Evolutionary conservation across 2,888 invertebrate species (phyloP), one percentile per base, ranked within the genome.

Genomic region (Orthosia gracilis): DNA sequence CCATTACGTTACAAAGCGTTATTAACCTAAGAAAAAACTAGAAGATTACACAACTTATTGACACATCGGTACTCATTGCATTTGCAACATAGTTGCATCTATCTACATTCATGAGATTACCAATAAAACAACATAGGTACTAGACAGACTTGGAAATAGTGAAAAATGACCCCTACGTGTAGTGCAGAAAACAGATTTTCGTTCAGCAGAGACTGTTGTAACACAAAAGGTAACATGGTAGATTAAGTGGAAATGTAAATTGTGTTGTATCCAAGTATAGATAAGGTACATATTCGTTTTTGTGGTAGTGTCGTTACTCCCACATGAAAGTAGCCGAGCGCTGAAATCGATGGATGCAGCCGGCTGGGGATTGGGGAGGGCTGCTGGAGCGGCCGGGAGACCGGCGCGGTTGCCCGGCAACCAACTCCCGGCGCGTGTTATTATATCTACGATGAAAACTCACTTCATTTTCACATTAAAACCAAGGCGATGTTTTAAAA

Each of bases 311-410:
- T 47, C 31, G 23, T 79, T 71, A 61, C 71, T 59, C 45, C 63
- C 57, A 59, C 15, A 69, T 62, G 66, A 57, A 73, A 57, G 66
- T 73, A 54, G 67, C 40, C 23, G 67, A 65, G 67, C n/a, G 73
- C 57, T 78, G 72, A 83, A 80, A 87, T 86, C 83, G 77, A 87
- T 86, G 80, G 62, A 72, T 81, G 81, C 80, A 85, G 84, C 78
- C 87, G 80, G 75, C 78, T 85, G 76, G 87, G 87, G 80, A 73
- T 77, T 85, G 76, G 87, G 87, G 80, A 73, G 78, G 71, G 81
- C 73, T 76, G 83, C 80, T 80, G 85, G 77, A 81, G 66, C 61
- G 78, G 70, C 78, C 76, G 81, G 85, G 78, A 69, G 76, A 70
- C 74, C 68, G 40, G 84, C 71, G 82, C 63, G 59, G 86, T 85